Percentiles rank a stretch among this genome's conserved stretches.
phyloP scores from a whole-genome alignment of 2,888 invertebrate species.

The Macroteleia sp. region DNA sequence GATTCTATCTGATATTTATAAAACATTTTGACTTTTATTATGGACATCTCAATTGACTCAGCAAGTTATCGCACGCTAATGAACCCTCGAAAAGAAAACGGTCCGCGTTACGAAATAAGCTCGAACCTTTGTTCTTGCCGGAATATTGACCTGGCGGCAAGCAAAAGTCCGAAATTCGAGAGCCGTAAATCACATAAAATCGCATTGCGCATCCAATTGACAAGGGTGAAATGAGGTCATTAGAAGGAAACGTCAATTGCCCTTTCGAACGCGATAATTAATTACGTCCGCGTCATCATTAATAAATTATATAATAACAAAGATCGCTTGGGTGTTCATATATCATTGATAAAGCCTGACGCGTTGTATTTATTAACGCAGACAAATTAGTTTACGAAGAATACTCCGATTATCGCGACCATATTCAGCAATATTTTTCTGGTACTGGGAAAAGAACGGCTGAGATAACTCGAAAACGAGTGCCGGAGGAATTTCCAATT shows the following conservation, averaged over 20 bases:
- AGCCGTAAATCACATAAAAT: constrained; percentile 79
- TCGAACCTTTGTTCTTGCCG: constrained; percentile 68
- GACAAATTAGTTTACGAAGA: constrained; percentile 59
- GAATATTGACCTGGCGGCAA: constrained; percentile 65
- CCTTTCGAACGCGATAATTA: constrained; percentile 54
- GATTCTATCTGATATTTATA: not conserved
- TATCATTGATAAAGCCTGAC: constrained; percentile 50
- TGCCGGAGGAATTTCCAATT: constrained; percentile 33
- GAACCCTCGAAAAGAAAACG: constrained; percentile 74
- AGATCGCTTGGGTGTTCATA: constrained; percentile 38
- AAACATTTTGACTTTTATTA: constrained; percentile 20
- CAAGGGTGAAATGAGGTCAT: constrained; percentile 61
- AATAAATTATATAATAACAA: constrained; percentile 58
- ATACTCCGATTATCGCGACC: constrained; percentile 36
- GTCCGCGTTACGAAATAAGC: constrained; percentile 78
- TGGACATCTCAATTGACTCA: constrained; percentile 75
- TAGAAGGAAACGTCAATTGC: constrained; percentile 40
- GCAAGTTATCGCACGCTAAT: constrained; percentile 75
- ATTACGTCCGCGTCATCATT: constrained; percentile 47
- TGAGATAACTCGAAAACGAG: constrained; percentile 26
- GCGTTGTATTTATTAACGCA: constrained; percentile 53
- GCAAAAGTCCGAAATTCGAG: constrained; percentile 70
- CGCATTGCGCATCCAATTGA: constrained; percentile 57
- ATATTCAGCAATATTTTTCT: constrained; percentile 41
- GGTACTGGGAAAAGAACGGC: constrained; percentile 6